Percentiles rank a stretch among this genome's conserved stretches.
Conservation (phyloP, 2,888 invertebrate genomes). For the Selenia dentaria region DNA sequence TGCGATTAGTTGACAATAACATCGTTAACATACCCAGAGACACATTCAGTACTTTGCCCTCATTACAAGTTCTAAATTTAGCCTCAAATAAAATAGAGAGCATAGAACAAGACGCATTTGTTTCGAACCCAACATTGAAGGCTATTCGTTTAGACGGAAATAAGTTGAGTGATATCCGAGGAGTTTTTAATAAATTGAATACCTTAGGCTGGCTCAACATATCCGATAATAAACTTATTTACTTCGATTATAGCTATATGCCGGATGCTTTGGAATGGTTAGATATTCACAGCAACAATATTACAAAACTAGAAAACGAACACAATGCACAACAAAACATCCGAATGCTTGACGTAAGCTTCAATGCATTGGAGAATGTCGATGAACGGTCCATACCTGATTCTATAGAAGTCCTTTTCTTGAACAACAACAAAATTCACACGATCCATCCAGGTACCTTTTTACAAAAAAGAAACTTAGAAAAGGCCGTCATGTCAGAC, state of each 20-base stretch:
- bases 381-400: slow-evolving; percentile 89
- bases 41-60: slow-evolving; percentile 88
- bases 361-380: slow-evolving; percentile 88
- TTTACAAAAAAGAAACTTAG: slow-evolving; percentile 88
- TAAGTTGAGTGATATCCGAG: slow-evolving; percentile 89
- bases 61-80: slow-evolving; percentile 91
- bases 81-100: slow-evolving; percentile 91
- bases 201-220: slow-evolving; percentile 92
- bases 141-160: slow-evolving; percentile 92
- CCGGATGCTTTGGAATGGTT: slow-evolving; percentile 91
- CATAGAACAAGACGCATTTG: slow-evolving; percentile 91
- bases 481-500: slow-evolving; percentile 90
- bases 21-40: slow-evolving; percentile 89
- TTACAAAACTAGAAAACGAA: slow-evolving; percentile 90
- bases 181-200: slow-evolving; percentile 89
- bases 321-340: slow-evolving; percentile 87
- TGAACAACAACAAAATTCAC: slow-evolving; percentile 91
- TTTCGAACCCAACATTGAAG: slow-evolving; percentile 88
- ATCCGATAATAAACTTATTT: slow-evolving; percentile 90
- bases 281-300: slow-evolving; percentile 91
- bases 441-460: slow-evolving; percentile 89
- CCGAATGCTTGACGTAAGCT: slow-evolving; percentile 91
- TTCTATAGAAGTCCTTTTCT: slow-evolving; percentile 89
- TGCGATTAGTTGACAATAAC: slow-evolving; percentile 92
- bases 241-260: slow-evolving; percentile 92